Conservation (phyloP, 2,888 invertebrate genomes). For the Axea sp. region DNA sequence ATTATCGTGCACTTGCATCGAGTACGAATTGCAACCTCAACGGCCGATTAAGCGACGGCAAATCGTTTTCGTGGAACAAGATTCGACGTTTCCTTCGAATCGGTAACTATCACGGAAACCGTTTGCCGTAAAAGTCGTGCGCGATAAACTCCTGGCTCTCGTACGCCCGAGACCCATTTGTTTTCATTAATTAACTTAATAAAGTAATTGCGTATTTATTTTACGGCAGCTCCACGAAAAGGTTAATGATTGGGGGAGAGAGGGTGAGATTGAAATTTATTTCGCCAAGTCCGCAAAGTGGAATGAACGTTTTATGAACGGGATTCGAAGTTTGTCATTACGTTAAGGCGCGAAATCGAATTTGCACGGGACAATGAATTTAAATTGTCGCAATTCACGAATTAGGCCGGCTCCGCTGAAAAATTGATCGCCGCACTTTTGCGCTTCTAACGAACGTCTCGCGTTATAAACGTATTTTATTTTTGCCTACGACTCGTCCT, state of each 20-base stretch:
- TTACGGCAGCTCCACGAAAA: background rate
- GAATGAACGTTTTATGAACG: slow-evolving; percentile 10
- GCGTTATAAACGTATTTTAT: too few relatives aligned
- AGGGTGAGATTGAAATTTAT: slow-evolving; percentile 24
- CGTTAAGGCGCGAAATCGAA: slow-evolving; percentile 8
- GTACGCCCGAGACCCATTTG: background rate
- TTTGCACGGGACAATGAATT: slow-evolving; percentile 23
- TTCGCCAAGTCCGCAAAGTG: background rate
- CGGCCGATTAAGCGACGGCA: slow-evolving; percentile 52
- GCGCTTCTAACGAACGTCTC: too few relatives aligned
- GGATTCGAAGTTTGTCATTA: slow-evolving; percentile 7
- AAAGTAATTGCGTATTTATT: slow-evolving; percentile 6
- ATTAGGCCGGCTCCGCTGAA: background rate
- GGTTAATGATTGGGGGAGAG: slow-evolving; percentile 7
- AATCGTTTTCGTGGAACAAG: slow-evolving; percentile 53
- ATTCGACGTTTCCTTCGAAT: slow-evolving; percentile 41
- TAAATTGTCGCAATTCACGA: background rate
- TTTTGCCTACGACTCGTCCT: too few relatives aligned
- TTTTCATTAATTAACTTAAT: slow-evolving; percentile 9
- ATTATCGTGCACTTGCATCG: slow-evolving; percentile 57
- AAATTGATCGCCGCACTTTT: slow-evolving; percentile 5
- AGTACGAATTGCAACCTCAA: slow-evolving; percentile 55
- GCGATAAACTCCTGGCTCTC: background rate
- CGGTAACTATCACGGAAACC: slow-evolving; percentile 10
- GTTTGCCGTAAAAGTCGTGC: slow-evolving; percentile 4